Evolutionary conservation across 2,797 vertebrate species (phyloP), one percentile per base, ranked within the genome.

Genomic region (Pygocentrus nattereri): DNA sequence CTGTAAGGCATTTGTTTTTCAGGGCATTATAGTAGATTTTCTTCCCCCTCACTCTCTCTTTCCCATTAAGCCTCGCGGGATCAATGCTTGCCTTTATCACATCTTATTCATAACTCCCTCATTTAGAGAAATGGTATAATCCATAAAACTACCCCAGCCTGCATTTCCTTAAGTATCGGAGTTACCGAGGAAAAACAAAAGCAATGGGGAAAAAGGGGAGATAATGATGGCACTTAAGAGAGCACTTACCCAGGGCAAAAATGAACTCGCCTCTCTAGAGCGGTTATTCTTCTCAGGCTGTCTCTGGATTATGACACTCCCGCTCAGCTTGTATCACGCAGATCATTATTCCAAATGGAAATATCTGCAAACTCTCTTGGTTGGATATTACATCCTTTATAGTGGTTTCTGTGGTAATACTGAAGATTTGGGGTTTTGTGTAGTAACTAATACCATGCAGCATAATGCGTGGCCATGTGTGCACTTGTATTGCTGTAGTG

Each of bases 141-240:
- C 84, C 78, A 83, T 74, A 85, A 87, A 87, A 62, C 52, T 38
- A 34, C 76, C 52, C 61, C 47, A 47, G 79, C 70, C 74, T 70
- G 82, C 70, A 64, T 82, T 83, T 88, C 65, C 79, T 75, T 83
- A 82, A 77, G 77, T 74, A 82, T 81, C 68, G 34, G 79, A 56
- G 75, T 74, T 81, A 61, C 74, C 75, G n/a, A 68, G 72, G 73
- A 80, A 82, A 87, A 86, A 82, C 82, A 88, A 86, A 87, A 83
- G 80, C 85, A 79, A 15, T 69, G 76, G 69, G 76, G 79, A 71
- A 72, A 82, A 77, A 86, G 81, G 84, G 44, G 54, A 78, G 84
- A 87, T 89, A 89, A 90, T 88, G 86, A 86, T 75, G 82, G 76
- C 85, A 88, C 85, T 88, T 86, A 81, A 81, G 82, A 82, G 71